Base-by-base conservation (phyloP, 2,797 vertebrate genomes). In the Gymnoscopelus microlampas region DNA sequence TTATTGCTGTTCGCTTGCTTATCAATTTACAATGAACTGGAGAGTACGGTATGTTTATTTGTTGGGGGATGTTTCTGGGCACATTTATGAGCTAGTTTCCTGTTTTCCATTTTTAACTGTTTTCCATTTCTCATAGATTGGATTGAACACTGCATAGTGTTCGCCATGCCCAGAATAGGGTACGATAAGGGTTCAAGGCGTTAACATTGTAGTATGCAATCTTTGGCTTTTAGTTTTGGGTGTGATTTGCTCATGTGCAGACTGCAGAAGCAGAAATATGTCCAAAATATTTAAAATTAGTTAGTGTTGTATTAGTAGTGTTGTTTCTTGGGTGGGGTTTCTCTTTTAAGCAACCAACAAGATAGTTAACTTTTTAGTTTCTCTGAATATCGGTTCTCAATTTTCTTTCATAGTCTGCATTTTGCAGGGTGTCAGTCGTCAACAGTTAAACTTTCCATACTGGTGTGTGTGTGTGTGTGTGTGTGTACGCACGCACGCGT, bases 371-470 rank as follows among this genome's bases (percentile, higher is more conserved):
- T 39, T 10, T 12, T 47, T n/a, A 19, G 71, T 78, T 83, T 87
- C 78, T 78, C 80, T 44, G 9, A 77, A 68, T 57, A 51, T 29
- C 23, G 49, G 68, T 62, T 58, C 44, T 83, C 6, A 12, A 53
- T 48, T 81, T 80, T 71, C 24, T 79, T 66, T 71, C 60, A 29
- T 15, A 73, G 72, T 80, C 85, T 77, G 80, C 73, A 59, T 67
- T 85, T 53, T 49, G 60, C 15, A 3, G 29, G 23, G 62, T 64
- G 68, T 85, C 64, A 76, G 54, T 69, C 85, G 85, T 84, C 71
- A 80, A 62, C 79, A 23, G 77, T 67, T 67, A 62, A 5, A 19
- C 74, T 80, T 87, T 82, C 84, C 79, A 82, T 77, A 26, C 74
- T 66, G 74, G 82, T 86, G 23, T n/a, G 50, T 51, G 49, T 51